phyloP scores from a whole-genome alignment of 2,113 vertebrate species.

The Perca flavescens region DNA sequence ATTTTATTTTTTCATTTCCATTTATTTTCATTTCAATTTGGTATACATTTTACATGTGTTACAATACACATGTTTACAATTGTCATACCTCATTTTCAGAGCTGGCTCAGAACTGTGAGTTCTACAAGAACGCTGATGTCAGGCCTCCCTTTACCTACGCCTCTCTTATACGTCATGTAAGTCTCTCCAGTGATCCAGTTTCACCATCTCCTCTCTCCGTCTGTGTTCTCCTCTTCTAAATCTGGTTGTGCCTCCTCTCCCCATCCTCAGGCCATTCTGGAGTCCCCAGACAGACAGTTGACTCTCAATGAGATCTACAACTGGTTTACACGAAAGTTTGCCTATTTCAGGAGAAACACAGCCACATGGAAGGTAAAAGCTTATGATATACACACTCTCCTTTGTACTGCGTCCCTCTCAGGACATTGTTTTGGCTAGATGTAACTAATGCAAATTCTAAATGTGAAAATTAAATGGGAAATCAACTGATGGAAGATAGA shows the following conservation, averaged over 20 bases:
- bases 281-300: slow-evolving; percentile 98
- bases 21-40: not conserved
- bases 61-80: not conserved
- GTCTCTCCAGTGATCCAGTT: slow-evolving; percentile 24
- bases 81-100: slow-evolving; percentile 80
- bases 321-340: slow-evolving; percentile 99
- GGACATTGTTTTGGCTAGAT: not conserved
- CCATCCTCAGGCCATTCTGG: slow-evolving; percentile 92
- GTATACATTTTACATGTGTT: not conserved
- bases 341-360: slow-evolving; percentile 99
- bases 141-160: slow-evolving; percentile 98
- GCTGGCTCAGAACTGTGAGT: slow-evolving; percentile 99
- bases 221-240: slow-evolving; percentile 17
- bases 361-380: slow-evolving; percentile 98
- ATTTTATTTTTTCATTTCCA: not conserved
- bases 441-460: not conserved
- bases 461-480: not conserved
- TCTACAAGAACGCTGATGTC: slow-evolving; percentile 99
- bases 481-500: not conserved
- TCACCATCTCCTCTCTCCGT: slow-evolving; percentile 2
- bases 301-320: slow-evolving; percentile 99
- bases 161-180: slow-evolving; percentile 98
- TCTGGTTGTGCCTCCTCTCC: slow-evolving; percentile 16
- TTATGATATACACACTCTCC: not conserved
- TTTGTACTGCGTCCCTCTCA: not conserved